phyloP scores from a whole-genome alignment of 2,797 vertebrate genomes.

The Chelmon rostratus region DNA sequence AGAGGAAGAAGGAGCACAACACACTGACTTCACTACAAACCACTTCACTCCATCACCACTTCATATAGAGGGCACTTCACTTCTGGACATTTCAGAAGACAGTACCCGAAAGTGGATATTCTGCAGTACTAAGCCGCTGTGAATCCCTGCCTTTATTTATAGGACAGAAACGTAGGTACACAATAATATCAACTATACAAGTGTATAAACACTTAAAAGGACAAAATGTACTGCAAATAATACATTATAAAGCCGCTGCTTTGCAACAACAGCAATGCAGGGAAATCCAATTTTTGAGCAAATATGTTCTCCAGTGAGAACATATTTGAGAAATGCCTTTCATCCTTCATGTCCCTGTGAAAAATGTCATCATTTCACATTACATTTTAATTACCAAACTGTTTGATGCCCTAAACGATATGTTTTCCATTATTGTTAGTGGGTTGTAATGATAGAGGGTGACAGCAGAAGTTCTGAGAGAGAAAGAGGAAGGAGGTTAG shows the following conservation, averaged over 20 bases:
- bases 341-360: not conserved
- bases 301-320: not conserved
- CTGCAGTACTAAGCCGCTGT: not conserved
- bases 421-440: not conserved
- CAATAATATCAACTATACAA: not conserved
- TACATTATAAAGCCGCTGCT: not conserved
- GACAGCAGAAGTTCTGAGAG: not conserved
- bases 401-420: not conserved
- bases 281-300: too few relatives aligned
- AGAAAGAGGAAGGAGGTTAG: not conserved
- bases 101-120: not conserved
- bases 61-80: not conserved
- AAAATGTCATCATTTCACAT: conserved; percentile 9
- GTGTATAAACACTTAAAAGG: not conserved
- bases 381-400: conserved; percentile 12
- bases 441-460: not conserved
- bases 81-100: too few relatives aligned
- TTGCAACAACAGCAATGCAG: too few relatives aligned
- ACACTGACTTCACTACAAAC: not conserved
- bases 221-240: not conserved
- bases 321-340: not conserved
- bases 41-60: conserved; percentile 3
- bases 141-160: not conserved
- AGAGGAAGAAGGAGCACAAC: not conserved
- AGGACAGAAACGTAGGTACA: too few relatives aligned